These are phyloP conservation scores for Microchrysa polita DNA, from an alignment of 2,888 invertebrate genomes.

Conservation along the genomic window DNA sequence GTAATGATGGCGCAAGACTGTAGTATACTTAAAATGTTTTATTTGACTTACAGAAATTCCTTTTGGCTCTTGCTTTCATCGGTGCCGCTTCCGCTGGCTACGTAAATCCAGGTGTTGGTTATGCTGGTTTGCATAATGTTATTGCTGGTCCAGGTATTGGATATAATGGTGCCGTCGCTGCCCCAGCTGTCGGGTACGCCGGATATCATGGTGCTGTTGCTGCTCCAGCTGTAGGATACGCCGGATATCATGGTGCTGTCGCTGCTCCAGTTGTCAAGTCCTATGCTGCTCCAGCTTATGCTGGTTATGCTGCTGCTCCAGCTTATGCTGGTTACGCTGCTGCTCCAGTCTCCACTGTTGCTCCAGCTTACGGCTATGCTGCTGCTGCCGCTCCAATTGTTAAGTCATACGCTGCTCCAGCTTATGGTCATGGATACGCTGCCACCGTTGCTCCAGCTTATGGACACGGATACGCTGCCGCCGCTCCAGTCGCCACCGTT, in stretches of 20 bases:
- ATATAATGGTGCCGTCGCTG: neutral
- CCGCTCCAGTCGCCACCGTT: neutral
- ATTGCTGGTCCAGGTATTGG: neutral
- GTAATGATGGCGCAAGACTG: neutral
- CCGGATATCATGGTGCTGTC: too few species aligned
- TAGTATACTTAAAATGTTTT: neutral
- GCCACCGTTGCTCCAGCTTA: neutral
- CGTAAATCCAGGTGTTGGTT: neutral
- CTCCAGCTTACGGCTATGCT: neutral
- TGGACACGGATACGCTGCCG: neutral
- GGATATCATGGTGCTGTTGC: neutral
- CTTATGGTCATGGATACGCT: neutral
- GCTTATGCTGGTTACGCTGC: neutral
- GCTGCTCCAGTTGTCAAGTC: slow-evolving; percentile 15
- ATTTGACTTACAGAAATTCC: slow-evolving; percentile 24
- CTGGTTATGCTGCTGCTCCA: neutral
- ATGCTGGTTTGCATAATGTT: neutral
- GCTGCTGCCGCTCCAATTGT: neutral
- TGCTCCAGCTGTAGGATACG: neutral
- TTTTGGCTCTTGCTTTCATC: slow-evolving; percentile 26
- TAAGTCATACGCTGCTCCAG: slow-evolving; percentile 2
- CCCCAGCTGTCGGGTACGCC: neutral
- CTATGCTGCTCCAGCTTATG: neutral
- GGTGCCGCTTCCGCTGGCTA: slow-evolving; percentile 31
- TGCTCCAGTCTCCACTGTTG: neutral